Base-by-base conservation (phyloP, 2,888 invertebrate genomes). In the Netelia virgata region DNA sequence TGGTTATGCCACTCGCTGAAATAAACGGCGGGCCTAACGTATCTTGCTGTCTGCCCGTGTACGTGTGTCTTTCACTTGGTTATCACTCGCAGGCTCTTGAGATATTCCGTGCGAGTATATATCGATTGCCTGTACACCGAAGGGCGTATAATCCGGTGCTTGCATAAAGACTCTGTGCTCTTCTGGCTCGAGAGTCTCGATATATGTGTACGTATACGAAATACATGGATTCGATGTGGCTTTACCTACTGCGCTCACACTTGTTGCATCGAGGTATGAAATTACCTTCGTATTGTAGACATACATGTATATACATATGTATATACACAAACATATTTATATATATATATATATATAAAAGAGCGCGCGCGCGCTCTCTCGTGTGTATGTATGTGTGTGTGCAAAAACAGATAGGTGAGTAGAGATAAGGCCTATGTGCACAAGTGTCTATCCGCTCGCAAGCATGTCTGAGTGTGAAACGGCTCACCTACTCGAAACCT, bases 251-350 rank as follows among this genome's bases (percentile, higher is more conserved):
- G 70, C 76, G 79, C 55, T 82, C 77, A 75, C 84, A 84, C 84
- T 84, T 84, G 84, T 84, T 84, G 84, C 84, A 78, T 78, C 84
- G 63, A 82, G 78, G 84, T 82, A 82, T 84, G 70, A 78, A 84
- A 84, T 84, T 82, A 84, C 84, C 61, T 70, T 78, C 70, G 77
- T 84, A 82, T 81, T 81, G 36, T 36, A 36, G 36, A 36, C 36
- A 36, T 36, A 36, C 76, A 84, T 75, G 81, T 84, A 77, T 64
- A 43, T 41, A 74, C 53, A 63, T 63, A 43, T 28, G 14, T 43
- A 50, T 61, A 3, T 16, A 59, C 8, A 61, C 36, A 59, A 61
- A 20, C 23, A 14, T 61, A 47, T 47, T 47, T 47, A 14, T 47
- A 11, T 14, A 47, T 47, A n/a, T 47, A 47, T 11, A 47, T 14